Evolutionary conservation across 2,113 vertebrate genomes (phyloP), one percentile per base, ranked within the genome.

Genomic region (Erinaceus europaeus): DNA sequence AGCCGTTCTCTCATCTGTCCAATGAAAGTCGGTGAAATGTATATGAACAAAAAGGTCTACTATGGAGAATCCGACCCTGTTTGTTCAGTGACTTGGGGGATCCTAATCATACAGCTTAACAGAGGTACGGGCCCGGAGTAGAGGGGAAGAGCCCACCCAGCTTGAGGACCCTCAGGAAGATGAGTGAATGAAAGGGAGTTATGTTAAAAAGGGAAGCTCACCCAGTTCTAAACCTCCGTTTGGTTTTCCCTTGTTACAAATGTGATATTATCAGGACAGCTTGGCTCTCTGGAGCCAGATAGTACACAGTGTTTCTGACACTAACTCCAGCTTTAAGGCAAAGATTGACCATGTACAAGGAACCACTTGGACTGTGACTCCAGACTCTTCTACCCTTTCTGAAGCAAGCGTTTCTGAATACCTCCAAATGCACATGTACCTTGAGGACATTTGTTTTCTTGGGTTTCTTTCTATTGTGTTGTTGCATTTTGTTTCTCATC

Each of bases 21-120:
- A 87, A 46, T n/a, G 69, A 83, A 44, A 97, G 97, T 94, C 96
- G 94, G 96, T 96, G 97, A 97, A 98, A 97, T 95, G 96, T 94
- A 97, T 95, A 96, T 90, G 97, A 96, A 96, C 96, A 96, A 96
- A n/a, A 95, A 96, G 96, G 97, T 67, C 96, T 96, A 96, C 95
- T 95, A 93, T 92, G 89, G 93, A 90, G 95, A 97, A 95, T 94
- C 95, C 89, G 93, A 95, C 92, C 93, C 96, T 97, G 95, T 96
- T 97, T 96, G 94, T 94, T 94, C 96, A 92, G 94, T 94, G 95
- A 92, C 96, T n/a, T 96, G 95, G 71, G 94, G 96, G 87, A 89
- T 94, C 92, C 86, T 93, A 94, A 96, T 95, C 93, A 83, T 79
- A 93, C 94, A 96, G 94, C 77, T 94, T 95, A 92, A 92, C 76